phyloP scores from a whole-genome alignment of 2,888 invertebrate genomes.

The Eupithecia tripunctaria region DNA sequence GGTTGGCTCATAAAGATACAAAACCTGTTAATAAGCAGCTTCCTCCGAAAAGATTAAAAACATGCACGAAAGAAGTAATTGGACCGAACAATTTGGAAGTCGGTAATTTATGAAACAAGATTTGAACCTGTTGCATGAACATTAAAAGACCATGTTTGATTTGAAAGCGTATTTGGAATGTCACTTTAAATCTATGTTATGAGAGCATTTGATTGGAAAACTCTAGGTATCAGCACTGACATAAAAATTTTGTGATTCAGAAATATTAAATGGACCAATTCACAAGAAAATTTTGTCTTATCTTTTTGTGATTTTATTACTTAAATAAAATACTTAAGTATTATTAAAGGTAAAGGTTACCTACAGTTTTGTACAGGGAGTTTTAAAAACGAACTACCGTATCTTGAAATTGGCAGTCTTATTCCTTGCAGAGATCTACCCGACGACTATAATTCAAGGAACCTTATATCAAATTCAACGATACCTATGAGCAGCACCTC shows the following conservation, averaged over 20 bases:
- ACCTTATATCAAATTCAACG: no score
- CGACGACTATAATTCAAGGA: no score
- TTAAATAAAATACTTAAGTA: no score
- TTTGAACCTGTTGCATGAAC: constrained; percentile 48
- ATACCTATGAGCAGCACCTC: neutral
- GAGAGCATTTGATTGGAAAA: constrained; percentile 19
- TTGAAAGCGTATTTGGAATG: constrained; percentile 42
- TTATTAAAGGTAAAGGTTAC: no score
- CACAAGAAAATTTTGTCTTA: neutral
- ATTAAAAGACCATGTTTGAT: constrained; percentile 38
- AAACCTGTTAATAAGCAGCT: constrained; percentile 72
- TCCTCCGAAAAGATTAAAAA: constrained; percentile 68
- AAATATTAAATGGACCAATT: neutral
- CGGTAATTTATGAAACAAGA: constrained; percentile 61
- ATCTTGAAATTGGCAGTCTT: no score
- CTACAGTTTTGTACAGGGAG: no score
- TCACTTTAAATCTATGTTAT: constrained; percentile 22
- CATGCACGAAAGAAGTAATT: constrained; percentile 63
- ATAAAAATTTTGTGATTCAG: no score
- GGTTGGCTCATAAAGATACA: constrained; percentile 62
- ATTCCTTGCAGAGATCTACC: no score
- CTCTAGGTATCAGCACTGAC: neutral
- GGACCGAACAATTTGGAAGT: constrained; percentile 60
- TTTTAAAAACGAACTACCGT: no score
- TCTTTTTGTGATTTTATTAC: neutral